Percentiles rank a stretch among this genome's conserved stretches.
Conservation (phyloP, 1,140 invertebrate species). For the Sycobia sp. region DNA sequence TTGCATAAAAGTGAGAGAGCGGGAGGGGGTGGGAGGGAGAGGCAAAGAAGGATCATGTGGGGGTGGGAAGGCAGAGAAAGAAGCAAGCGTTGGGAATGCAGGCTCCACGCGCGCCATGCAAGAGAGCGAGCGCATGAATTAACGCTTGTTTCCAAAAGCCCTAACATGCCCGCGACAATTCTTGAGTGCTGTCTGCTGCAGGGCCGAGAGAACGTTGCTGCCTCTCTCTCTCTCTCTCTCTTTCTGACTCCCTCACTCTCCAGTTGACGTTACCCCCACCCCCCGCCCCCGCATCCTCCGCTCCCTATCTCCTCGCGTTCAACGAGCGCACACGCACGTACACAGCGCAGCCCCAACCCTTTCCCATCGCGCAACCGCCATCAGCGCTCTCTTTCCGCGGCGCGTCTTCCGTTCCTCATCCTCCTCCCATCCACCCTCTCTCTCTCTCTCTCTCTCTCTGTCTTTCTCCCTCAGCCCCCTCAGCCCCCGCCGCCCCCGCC, state of each 20-base stretch:
- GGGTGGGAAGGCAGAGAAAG: slow-evolving; percentile 39
- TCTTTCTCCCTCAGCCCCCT: background rate
- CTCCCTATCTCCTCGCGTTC: slow-evolving; percentile 41
- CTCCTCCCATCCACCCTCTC: too few species aligned
- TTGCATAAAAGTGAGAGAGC: background rate
- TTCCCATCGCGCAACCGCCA: slow-evolving; percentile 33
- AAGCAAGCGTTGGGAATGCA: slow-evolving; percentile 43
- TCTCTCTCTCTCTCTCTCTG: background rate
- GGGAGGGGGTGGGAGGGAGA: slow-evolving; percentile 6
- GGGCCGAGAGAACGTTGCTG: slow-evolving; percentile 36
- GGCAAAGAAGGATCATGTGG: too few species aligned
- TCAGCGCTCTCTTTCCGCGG: too few species aligned
- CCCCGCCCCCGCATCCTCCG: slow-evolving; percentile 35
- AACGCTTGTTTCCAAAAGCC: slow-evolving; percentile 61
- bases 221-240: slow-evolving; percentile 32
- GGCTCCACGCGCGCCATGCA: slow-evolving; percentile 39
- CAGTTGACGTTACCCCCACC: too few species aligned
- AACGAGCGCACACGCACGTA: slow-evolving; percentile 34
- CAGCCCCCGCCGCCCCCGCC: background rate
- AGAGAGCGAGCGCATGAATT: slow-evolving; percentile 57
- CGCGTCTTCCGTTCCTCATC: slow-evolving; percentile 17
- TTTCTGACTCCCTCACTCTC: too few species aligned
- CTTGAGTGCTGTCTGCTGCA: slow-evolving; percentile 62
- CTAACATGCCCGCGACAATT: slow-evolving; percentile 62
- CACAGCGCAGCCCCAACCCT: background rate